Evolutionary conservation across 2,797 vertebrate genomes (phyloP).

Genomic region (Pseudopleuronectes americanus): DNA sequence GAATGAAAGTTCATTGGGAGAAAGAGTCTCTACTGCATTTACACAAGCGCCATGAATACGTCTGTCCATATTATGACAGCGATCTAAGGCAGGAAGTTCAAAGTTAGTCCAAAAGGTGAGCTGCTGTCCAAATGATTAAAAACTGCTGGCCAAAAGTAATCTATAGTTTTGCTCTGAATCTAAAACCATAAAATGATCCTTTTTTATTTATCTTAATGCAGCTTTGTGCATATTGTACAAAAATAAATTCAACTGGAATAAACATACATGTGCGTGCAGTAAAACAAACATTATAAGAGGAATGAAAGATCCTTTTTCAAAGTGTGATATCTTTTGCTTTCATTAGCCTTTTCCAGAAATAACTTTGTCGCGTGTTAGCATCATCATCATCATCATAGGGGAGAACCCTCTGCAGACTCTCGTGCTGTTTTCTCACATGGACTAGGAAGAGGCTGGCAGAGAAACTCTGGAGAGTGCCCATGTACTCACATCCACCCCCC

Average conservation of each 20-base stretch:
- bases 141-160: slow-evolving; percentile 15
- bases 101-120: slow-evolving; percentile 51
- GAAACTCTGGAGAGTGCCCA: no score
- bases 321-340: neutral
- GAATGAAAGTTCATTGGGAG: slow-evolving; percentile 71
- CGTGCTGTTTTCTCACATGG: no score
- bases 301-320: neutral
- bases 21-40: slow-evolving; percentile 54
- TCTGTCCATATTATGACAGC: slow-evolving; percentile 52
- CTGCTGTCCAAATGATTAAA: slow-evolving; percentile 23
- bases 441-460: no score
- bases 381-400: no score
- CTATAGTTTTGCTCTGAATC: slow-evolving; percentile 4
- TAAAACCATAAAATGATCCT: slow-evolving; percentile 11
- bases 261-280: slow-evolving; percentile 1
- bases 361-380: no score
- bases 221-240: neutral
- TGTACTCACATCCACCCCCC: no score
- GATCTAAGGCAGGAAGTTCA: slow-evolving; percentile 57
- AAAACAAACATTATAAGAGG: slow-evolving; percentile 2
- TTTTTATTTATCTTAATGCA: slow-evolving; percentile 22
- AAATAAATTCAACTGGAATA: slow-evolving; percentile 9
- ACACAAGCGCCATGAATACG: slow-evolving; percentile 45
- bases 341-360: neutral
- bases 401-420: no score